These are phyloP conservation scores for Myotis brandtii DNA, from an alignment of 2,113 vertebrate species.

Conservation along the genomic window DNA sequence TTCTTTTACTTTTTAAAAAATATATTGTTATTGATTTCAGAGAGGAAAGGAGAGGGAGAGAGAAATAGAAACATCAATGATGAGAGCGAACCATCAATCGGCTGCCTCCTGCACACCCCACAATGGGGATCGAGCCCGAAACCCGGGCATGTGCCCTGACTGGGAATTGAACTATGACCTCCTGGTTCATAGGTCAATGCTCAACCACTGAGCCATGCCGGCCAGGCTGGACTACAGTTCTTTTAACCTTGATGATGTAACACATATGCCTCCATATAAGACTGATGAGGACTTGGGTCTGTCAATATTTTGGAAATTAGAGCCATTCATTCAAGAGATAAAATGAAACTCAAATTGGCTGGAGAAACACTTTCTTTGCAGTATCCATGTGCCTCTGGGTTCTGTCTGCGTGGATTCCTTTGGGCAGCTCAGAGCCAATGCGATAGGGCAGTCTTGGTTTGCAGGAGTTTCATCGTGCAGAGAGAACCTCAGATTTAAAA, in stretches of 20 bases:
- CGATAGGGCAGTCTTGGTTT: background rate
- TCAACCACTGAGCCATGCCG: no score
- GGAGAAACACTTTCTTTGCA: background rate
- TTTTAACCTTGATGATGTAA: background rate
- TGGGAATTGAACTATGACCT: no score
- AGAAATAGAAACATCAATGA: no score
- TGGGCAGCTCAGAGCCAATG: background rate
- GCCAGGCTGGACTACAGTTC: background rate
- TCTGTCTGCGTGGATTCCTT: background rate
- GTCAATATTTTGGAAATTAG: conserved; percentile 43
- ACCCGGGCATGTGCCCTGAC: no score
- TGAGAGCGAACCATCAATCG: no score
- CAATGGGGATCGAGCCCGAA: no score
- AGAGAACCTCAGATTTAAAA: conserved; percentile 22
- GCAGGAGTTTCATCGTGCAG: background rate
- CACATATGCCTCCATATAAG: background rate
- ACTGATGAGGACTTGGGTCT: background rate
- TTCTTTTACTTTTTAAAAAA: background rate
- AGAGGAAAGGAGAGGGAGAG: no score
- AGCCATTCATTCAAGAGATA: background rate
- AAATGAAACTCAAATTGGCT: conserved; percentile 22
- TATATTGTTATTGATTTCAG: no score
- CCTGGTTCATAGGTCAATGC: no score
- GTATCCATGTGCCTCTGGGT: background rate
- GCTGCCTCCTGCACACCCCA: no score